Evolutionary conservation across 2,113 vertebrate genomes (phyloP).

Genomic region (Notothenia rossii): DNA sequence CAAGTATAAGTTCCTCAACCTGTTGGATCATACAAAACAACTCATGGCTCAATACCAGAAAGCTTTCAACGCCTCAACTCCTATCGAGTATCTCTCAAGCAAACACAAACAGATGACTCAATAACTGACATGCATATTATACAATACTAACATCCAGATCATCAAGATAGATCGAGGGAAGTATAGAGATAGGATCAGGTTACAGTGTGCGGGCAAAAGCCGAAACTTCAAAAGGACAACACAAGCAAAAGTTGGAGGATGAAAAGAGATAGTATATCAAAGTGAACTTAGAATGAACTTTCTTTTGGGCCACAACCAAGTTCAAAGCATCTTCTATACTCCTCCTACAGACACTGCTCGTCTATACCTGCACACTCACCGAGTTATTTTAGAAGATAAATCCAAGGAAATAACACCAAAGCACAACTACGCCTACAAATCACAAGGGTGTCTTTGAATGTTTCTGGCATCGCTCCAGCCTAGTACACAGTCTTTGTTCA

Average conservation of each 20-base stretch:
- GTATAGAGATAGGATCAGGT: background rate
- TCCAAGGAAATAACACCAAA: constrained; percentile 21
- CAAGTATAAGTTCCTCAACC: background rate
- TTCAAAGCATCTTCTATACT: constrained; percentile 24
- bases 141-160: background rate
- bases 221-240: constrained; percentile 10
- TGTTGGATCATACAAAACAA: background rate
- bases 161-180: background rate
- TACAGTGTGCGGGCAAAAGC: background rate
- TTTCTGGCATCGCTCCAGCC: constrained; percentile 8
- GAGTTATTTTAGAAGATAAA: constrained; percentile 26
- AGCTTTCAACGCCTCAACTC: background rate
- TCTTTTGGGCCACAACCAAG: constrained; percentile 15
- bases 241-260: constrained; percentile 10
- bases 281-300: constrained; percentile 24
- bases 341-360: constrained; percentile 16
- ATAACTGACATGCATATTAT: background rate
- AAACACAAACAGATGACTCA: background rate
- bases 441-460: constrained; percentile 15
- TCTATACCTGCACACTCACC: constrained; percentile 5
- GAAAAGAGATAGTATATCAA: constrained; percentile 12
- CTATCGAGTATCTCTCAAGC: background rate
- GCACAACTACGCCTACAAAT: constrained; percentile 3
- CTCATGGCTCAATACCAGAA: background rate
- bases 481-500: constrained; percentile 10